Evolutionary conservation across 2,888 invertebrate genomes (phyloP), one percentile per base, ranked within the genome.

Genomic region (Listrodromus nycthemerus): DNA sequence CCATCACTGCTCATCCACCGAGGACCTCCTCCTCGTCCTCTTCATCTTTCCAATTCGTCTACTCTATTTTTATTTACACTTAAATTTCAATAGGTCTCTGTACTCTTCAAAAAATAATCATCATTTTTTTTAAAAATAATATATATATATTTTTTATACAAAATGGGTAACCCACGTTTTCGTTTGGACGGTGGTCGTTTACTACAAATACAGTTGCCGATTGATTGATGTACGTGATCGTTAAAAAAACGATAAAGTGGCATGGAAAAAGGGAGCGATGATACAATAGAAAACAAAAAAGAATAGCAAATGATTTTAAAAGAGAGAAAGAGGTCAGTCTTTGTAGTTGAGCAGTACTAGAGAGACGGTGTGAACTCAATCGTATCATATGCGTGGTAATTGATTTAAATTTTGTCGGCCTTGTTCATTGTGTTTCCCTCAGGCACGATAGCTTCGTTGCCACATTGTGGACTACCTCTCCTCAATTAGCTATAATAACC

Each of bases 371-470:
- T 61, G 48, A 83, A 83, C 80, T 83, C 80, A 75, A 75, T 79
- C 79, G 48, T 70, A 69, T 67, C 50, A 55, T 75, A 69, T 66
- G 80, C 73, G 55, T 80, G 80, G 80, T 80, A 80, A 83, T 83
- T 83, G 69, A 83, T 83, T 80, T 80, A 80, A 80, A 80, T 83
- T 80, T 73, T 80, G 73, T 77, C 83, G 67, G 83, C 83, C 77
- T 76, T 80, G 76, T 61, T 55, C 71, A 80, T 58, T 77, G 50
- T 77, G 41, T 67, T 52, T 83, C 80, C 83, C 83, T 83, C 80
- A 73, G 80, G 71, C 83, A 80, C 77, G 55, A 77, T 80, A 41
- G 30, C 45, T 80, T 82, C 83, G 83, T 83, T 83, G 83, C 80
- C 76, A 80, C 67, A 66, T 83, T 73, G 67, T 80, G 77, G 83